phyloP scores from a whole-genome alignment of 2,888 invertebrate genomes.

The Brachylomia viminalis region DNA sequence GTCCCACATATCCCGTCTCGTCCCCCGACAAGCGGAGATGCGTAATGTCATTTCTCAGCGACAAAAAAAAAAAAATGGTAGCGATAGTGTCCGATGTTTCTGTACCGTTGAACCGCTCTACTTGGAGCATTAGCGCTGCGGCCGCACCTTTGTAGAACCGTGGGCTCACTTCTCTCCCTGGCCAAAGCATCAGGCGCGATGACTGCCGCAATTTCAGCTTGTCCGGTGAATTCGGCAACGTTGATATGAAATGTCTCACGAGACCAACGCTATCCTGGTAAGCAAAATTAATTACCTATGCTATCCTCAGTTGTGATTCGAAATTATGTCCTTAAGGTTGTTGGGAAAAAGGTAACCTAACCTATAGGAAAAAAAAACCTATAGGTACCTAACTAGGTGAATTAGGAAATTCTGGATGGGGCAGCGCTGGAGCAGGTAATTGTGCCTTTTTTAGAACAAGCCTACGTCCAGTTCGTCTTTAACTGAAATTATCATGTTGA shows the following conservation, averaged over 20 bases:
- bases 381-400: not conserved
- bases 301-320: not conserved
- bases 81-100: conserved; percentile 74
- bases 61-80: too few species aligned
- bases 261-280: conserved; percentile 78
- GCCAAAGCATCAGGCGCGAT: conserved; percentile 77
- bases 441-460: not conserved
- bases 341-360: not conserved
- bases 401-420: not conserved
- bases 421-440: not conserved
- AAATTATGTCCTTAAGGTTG: not conserved
- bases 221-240: conserved; percentile 75
- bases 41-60: too few species aligned
- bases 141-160: conserved; percentile 71
- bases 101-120: conserved; percentile 75
- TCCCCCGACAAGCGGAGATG: too few species aligned
- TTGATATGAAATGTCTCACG: conserved; percentile 74
- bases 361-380: too few species aligned
- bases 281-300: conserved; percentile 10
- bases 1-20: too few species aligned
- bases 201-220: conserved; percentile 80
- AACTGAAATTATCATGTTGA: not conserved
- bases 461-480: not conserved
- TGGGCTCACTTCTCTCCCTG: conserved; percentile 65
- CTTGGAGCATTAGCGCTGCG: conserved; percentile 69